Conservation (phyloP, 92 coral and sea anemone genomes). For the Epizoanthus fatuus region DNA sequence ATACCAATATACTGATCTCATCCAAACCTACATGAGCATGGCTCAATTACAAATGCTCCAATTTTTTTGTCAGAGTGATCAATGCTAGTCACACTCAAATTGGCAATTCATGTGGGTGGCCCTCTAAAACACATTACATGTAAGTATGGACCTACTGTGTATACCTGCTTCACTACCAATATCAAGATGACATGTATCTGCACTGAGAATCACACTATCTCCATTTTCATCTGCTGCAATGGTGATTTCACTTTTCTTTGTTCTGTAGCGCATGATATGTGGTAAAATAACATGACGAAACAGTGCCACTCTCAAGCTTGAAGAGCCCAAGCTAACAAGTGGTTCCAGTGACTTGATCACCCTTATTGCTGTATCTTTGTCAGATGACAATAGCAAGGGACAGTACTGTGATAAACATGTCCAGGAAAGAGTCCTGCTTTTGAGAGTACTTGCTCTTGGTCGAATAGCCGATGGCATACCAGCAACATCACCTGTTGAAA, state of each 20-base stretch:
- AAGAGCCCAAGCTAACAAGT: conserved; percentile 83
- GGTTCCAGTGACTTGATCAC: conserved; percentile 81
- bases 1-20: too few relatives aligned
- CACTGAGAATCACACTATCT: background rate
- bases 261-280: conserved; percentile 77
- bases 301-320: conserved; percentile 77
- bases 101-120: background rate
- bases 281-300: conserved; percentile 87
- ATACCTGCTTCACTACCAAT: conserved; percentile 17
- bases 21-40: too few relatives aligned
- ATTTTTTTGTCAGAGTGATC: too few relatives aligned
- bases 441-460: conserved; percentile 40
- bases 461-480: conserved; percentile 30
- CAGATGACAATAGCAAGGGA: conserved; percentile 64
- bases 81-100: background rate
- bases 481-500: conserved; percentile 72
- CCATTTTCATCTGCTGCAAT: conserved; percentile 1
- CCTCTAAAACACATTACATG: background rate
- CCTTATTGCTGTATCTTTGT: conserved; percentile 69
- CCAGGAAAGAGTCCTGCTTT: conserved; percentile 71
- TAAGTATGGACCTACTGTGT: background rate
- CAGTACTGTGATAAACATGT: conserved; percentile 88
- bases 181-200: background rate
- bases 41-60: too few relatives aligned
- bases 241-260: conserved; percentile 1